Base-by-base conservation (phyloP, 2,113 vertebrate species). In the Chloropsis hardwickii region DNA sequence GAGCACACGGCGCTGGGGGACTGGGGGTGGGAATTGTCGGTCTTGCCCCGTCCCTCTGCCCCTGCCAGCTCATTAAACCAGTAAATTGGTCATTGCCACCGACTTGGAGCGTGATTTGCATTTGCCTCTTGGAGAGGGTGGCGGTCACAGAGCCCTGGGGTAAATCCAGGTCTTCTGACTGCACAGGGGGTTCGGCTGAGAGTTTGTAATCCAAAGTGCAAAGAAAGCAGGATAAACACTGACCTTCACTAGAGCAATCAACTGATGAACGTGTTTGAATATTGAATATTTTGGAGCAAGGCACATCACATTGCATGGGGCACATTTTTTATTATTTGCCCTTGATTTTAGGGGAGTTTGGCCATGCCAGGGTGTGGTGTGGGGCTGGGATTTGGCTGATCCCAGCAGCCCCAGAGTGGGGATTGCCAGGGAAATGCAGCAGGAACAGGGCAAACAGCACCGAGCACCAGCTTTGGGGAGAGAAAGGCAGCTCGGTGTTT, bases 1-100 rank as follows among this genome's bases (percentile, higher is more conserved):
- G 93, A 60, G 66, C 65, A 4, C 24, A 3, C 25, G 65, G 54
- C 31, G 1, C 79, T 53, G 88, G 0, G 37, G 29, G 84, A 35
- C 66, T 77, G 69, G 17, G 39, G 82, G 83, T 74, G 80, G 61
- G 53, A 58, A 76, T 45, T 48, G 72, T 51, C 90, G 40, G 1
- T 77, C 70, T 73, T 65, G 29, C 22, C 71, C 2, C 1, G 57
- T 64, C 48, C 90, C 82, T 72, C 71, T 48, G 51, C 44, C 37
- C n/a, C 31, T 24, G 71, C 76, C 94, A 42, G 88, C 89, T 96
- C 94, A 57, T 96, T 88, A 88, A 60, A 76, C 53, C 86, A n/a
- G 6, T 11, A 84, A 92, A 71, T 73, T 95, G 86, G 60, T 37
- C 77, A 42, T 18, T 69, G 51, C 72, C 82, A 51, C 62, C 65